These are phyloP conservation scores for Enteromius viviparus DNA, from an alignment of 2,797 vertebrate genomes.

Conservation along the genomic window DNA sequence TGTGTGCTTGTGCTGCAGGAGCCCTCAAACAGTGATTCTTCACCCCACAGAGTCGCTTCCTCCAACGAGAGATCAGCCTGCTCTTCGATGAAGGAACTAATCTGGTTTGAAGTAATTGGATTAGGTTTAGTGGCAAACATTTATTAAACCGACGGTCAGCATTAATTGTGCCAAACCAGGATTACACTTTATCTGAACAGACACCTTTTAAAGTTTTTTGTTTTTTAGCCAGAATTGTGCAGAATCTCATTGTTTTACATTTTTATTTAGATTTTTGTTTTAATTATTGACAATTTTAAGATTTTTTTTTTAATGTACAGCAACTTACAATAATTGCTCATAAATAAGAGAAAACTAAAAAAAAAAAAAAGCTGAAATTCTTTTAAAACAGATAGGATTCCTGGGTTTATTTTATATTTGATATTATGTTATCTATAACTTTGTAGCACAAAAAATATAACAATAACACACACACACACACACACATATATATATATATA, in stretches of 20 bases:
- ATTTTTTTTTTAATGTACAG: neutral
- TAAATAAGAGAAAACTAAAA: neutral
- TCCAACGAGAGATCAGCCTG: neutral
- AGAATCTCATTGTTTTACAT: neutral
- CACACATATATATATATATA: too few relatives aligned
- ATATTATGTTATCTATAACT: neutral
- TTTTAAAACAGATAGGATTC: neutral
- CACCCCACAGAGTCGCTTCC: neutral
- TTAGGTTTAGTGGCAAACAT: neutral
- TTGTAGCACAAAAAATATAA: neutral
- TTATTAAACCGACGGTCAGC: neutral
- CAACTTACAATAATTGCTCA: neutral
- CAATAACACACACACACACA: neutral
- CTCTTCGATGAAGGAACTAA: conserved; percentile 10
- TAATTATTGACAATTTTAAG: neutral
- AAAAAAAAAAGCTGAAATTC: neutral
- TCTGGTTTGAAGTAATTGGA: conserved; percentile 17
- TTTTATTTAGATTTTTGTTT: neutral
- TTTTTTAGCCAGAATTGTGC: neutral
- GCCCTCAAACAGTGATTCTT: neutral
- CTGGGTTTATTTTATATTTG: neutral
- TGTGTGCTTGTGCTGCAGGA: neutral
- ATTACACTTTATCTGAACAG: neutral
- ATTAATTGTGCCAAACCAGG: neutral
- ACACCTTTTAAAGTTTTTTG: neutral